Base-by-base conservation (phyloP, 92 coral and sea anemone species). In the Bergia puertoricense region DNA sequence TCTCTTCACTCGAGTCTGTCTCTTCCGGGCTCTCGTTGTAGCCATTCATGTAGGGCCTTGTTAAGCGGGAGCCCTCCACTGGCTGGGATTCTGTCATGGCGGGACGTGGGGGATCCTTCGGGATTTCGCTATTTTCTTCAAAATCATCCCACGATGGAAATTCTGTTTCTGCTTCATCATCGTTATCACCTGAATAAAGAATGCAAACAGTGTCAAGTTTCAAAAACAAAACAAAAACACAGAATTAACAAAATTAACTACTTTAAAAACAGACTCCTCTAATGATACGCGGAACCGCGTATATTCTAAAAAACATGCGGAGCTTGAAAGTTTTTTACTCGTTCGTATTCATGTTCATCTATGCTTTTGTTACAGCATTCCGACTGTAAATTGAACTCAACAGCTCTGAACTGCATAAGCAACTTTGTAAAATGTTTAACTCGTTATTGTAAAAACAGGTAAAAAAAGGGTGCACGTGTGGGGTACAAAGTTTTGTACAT, bases 1-100 rank as follows among this genome's bases (percentile, higher is more conserved):
- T 95, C 85, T 97, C 99, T 74, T 95, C 98, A 90, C 96, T 92
- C 40, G 98, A 95, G 91, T 96, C 98, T 87, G 96, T 94, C 91
- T 94, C 97, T 59, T 87, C 93, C 38, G 92, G 94, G 72, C 91
- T 89, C 66, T 92, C 91, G 45, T 91, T 89, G 86, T 94, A 90
- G 68, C 93, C 98, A 54, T 93, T 94, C 94, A 91, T 91, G 89
- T 93, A 94, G 1, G 88, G 85, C 85, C 88, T 86, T 42, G 81
- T 81, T 23, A 39, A 86, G 45, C 83, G 80, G 37, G 67, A 57
- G 16, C 72, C 16, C 43, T 75, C 81, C 69, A 62, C 69, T 8
- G 77, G 71, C 30, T 79, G 51, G 39, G 72, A 23, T 14, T 44
- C 69, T 45, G 51, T 8, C 23, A 5, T 36, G 38, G 30, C 30